These are phyloP conservation scores for Tangara arthus DNA, from an alignment of 2,797 vertebrate genomes.

Conservation along the genomic window DNA sequence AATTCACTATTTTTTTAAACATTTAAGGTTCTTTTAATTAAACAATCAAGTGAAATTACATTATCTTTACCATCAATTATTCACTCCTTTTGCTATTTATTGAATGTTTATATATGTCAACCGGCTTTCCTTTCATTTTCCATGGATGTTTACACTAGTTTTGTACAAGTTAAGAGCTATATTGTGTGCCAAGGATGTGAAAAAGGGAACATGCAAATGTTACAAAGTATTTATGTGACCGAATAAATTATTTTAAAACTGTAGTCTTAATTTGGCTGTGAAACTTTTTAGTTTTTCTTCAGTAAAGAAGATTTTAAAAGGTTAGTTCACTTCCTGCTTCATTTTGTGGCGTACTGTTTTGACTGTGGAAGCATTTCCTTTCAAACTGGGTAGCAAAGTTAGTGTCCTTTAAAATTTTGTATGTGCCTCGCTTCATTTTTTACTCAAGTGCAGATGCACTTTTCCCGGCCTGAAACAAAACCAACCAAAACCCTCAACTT, in stretches of 20 bases:
- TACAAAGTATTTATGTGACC: constrained; percentile 72
- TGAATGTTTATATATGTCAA: constrained; percentile 24
- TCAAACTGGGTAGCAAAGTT: background rate
- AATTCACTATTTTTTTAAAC: constrained; percentile 45
- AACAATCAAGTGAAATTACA: constrained; percentile 26
- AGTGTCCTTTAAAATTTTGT: background rate
- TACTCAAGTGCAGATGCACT: background rate
- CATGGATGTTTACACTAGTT: constrained; percentile 67
- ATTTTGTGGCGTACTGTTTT: background rate
- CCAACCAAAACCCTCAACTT: background rate
- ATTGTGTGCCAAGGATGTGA: constrained; percentile 69
- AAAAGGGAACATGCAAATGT: constrained; percentile 65
- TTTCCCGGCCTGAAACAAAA: background rate
- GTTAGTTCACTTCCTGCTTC: background rate
- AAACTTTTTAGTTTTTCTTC: constrained; percentile 8
- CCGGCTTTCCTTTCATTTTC: background rate
- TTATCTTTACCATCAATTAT: constrained; percentile 25
- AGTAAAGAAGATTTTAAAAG: background rate
- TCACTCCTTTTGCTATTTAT: constrained; percentile 60
- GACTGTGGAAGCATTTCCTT: background rate
- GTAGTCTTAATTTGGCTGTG: constrained; percentile 19
- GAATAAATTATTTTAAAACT: constrained; percentile 75
- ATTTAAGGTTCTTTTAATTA: constrained; percentile 26
- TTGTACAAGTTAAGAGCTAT: constrained; percentile 69
- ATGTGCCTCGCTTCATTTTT: background rate